Percentiles rank a stretch among this genome's conserved stretches.
These are phyloP conservation scores for Lycia hirtaria DNA, from an alignment of 2,888 invertebrate species.

Conservation along the genomic window DNA sequence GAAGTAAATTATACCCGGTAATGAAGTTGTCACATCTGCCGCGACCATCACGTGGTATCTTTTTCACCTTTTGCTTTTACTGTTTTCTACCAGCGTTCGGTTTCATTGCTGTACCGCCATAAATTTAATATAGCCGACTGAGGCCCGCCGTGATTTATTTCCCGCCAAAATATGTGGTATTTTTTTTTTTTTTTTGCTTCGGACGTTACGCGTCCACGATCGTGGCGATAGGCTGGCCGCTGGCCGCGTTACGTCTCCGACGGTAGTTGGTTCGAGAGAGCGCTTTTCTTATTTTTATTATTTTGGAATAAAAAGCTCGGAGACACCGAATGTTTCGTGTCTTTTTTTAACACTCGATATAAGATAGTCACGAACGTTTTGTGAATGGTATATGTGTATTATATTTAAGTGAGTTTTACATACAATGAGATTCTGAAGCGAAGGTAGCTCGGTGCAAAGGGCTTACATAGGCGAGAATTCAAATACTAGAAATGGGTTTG, in stretches of 20 bases:
- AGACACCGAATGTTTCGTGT: constrained; percentile 58
- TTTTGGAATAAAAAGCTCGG: constrained; percentile 67
- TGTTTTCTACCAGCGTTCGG: constrained; percentile 43
- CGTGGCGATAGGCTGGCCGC: constrained; percentile 77
- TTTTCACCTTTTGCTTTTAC: constrained; percentile 49
- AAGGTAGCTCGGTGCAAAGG: too few relatives aligned
- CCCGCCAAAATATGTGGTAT: constrained; percentile 83
- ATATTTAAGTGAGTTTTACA: too few relatives aligned
- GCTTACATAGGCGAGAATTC: too few relatives aligned
- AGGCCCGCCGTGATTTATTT: constrained; percentile 77
- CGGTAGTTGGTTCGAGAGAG: constrained; percentile 78
- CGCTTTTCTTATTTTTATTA: constrained; percentile 61
- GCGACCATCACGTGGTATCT: constrained; percentile 55
- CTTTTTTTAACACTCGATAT: constrained; percentile 58
- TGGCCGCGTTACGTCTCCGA: constrained; percentile 73
- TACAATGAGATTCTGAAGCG: too few relatives aligned
- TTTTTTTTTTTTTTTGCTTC: constrained; percentile 71
- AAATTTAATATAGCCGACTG: constrained; percentile 81
- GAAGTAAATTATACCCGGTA: constrained; percentile 77
- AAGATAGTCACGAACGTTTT: constrained; percentile 62
- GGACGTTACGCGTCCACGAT: constrained; percentile 81
- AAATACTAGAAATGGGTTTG: too few relatives aligned
- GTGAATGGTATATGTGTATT: constrained; percentile 40
- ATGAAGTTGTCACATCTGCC: constrained; percentile 81
- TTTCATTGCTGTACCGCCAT: constrained; percentile 69